phyloP scores from a whole-genome alignment of 37 sponge, comb jelly and placozoan genomes.

The Cladorhizidae sp. region DNA sequence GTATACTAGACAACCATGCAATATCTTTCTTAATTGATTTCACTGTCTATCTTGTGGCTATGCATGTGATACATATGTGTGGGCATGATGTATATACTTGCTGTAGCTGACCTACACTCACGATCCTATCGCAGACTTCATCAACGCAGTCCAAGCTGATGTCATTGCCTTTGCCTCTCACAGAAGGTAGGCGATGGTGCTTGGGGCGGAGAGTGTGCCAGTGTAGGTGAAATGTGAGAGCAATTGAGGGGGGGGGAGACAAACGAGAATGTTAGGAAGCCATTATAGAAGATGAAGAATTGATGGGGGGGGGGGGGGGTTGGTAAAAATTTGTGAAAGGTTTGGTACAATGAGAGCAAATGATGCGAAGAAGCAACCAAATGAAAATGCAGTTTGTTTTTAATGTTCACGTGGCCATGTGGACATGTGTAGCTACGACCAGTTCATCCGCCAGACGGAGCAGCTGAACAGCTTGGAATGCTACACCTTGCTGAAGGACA shows the following conservation, averaged over 20 bases:
- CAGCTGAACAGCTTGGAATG: slow-evolving; percentile 60
- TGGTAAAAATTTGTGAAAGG: no score
- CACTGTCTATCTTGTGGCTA: no score
- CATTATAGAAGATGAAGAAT: no score
- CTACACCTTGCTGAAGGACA: slow-evolving; percentile 63
- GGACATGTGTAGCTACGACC: slow-evolving; percentile 50
- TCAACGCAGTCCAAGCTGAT: slow-evolving; percentile 82
- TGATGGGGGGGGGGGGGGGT: no score
- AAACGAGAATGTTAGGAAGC: no score
- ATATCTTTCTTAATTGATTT: no score
- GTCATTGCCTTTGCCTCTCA: slow-evolving; percentile 78
- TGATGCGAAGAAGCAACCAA: no score
- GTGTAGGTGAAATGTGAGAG: not conserved
- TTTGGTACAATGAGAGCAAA: no score
- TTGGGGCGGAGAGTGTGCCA: not conserved
- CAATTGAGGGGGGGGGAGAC: not conserved
- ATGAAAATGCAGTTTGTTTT: no score
- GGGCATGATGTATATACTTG: no score
- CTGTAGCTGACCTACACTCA: slow-evolving; percentile 72
- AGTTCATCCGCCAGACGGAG: slow-evolving; percentile 74
- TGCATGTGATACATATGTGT: no score
- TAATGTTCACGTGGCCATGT: not conserved
- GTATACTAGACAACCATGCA: no score
- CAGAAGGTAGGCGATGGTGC: slow-evolving; percentile 38
- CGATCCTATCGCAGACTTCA: slow-evolving; percentile 83